Evolutionary conservation across 2,888 invertebrate genomes (phyloP), one percentile per base, ranked within the genome.

Genomic region (Syritta pipiens): DNA sequence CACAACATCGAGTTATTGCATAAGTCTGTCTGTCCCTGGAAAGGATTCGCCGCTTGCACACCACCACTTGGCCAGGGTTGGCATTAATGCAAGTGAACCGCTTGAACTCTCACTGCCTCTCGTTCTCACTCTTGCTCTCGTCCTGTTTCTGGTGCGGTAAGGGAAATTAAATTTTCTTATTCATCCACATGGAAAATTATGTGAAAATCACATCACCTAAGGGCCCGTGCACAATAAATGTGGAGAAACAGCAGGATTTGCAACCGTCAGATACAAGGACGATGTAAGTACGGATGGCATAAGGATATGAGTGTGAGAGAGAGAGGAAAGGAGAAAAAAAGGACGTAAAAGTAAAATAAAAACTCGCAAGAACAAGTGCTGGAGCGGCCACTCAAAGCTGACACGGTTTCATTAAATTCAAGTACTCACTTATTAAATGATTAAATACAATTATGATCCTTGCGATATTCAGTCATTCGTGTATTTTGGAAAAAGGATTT

Each of bases 121-220:
- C n/a, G n/a, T n/a, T n/a, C n/a, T n/a, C n/a, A n/a, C n/a, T n/a
- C n/a, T n/a, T n/a, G n/a, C n/a, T n/a, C n/a, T n/a, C n/a, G 48
- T 19, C 32, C n/a, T 32, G 40, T 51, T 28, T 59, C 35, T 65
- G 53, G 26, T 22, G 12, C 20, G 49, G 22, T 51, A 30, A 53
- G 26, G 60, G 37, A 74, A 67, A 79, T 74, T 74, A 67, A 60
- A 75, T 72, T 55, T 79, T 74, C 79, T 74, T 79, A 74, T 62
- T 62, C 67, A 74, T 53, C 67, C 74, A 67, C 12, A 60, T 79
- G 79, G 67, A 79, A 79, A 79, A 79, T 79, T 79, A 79, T 79
- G 67, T 55, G 67, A 74, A 77, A 74, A 79, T 79, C 48, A 74
- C 55, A 77, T 67, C 67, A 60, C 55, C 69, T 74, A 79, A 79